Evolutionary conservation across 2,797 vertebrate genomes (phyloP).

Genomic region (Argentina silus): DNA sequence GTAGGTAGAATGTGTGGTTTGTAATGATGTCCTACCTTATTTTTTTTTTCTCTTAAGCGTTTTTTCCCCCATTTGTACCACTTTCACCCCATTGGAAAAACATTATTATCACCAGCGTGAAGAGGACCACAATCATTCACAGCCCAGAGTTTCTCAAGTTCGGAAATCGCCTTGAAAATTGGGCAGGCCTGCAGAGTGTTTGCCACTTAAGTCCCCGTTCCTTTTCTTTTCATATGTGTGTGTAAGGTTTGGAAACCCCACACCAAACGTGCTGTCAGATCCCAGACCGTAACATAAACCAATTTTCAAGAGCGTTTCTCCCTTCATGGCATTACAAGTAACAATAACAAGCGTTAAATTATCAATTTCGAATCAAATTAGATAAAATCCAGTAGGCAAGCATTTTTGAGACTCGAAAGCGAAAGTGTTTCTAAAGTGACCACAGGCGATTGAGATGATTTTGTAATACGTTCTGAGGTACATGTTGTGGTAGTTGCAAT

Average conservation of each 20-base stretch:
- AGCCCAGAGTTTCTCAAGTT: slow-evolving; percentile 76
- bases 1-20: slow-evolving; percentile 61
- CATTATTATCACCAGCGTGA: slow-evolving; percentile 82
- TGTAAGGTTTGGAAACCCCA: slow-evolving; percentile 57
- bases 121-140: slow-evolving; percentile 79
- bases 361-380: slow-evolving; percentile 55
- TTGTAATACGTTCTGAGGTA: slow-evolving; percentile 11
- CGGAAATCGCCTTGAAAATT: slow-evolving; percentile 84
- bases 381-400: slow-evolving; percentile 26
- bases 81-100: slow-evolving; percentile 78
- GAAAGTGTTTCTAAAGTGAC: slow-evolving; percentile 19
- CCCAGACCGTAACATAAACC: slow-evolving; percentile 79
- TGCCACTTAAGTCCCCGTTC: slow-evolving; percentile 64
- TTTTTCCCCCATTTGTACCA: slow-evolving; percentile 71
- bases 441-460: slow-evolving; percentile 18
- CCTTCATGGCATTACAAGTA: slow-evolving; percentile 70
- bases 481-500: not conserved
- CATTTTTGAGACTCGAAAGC: slow-evolving; percentile 12
- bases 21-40: slow-evolving; percentile 54
- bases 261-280: slow-evolving; percentile 67
- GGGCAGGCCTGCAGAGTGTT: slow-evolving; percentile 80
- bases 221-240: slow-evolving; percentile 58
- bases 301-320: slow-evolving; percentile 73
- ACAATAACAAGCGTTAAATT: slow-evolving; percentile 63
- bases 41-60: slow-evolving; percentile 57